A percentile compares a stretch with the other conserved stretches of the same genome.
phyloP scores from a whole-genome alignment of 2,888 invertebrate species.

The Tupiocoris notatus region DNA sequence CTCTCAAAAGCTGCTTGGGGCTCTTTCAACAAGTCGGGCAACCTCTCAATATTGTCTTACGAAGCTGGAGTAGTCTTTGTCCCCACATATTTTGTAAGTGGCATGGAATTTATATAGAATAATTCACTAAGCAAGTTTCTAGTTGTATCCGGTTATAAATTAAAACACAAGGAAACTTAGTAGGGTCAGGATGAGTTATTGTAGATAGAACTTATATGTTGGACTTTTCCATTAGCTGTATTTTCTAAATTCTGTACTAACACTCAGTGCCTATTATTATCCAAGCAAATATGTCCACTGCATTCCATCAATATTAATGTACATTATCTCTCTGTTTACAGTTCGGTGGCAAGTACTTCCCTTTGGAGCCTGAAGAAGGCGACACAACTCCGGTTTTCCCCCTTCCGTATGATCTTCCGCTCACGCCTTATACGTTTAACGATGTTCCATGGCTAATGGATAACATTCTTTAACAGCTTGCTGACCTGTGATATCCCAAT shows the following conservation, averaged over 20 bases:
- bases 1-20: conserved; percentile 99
- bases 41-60: conserved; percentile 72
- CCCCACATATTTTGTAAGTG: conserved; percentile 77
- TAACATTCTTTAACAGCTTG: conserved; percentile 39
- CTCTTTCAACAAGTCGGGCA: conserved; percentile 61
- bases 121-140: too few relatives aligned
- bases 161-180: too few relatives aligned
- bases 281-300: too few relatives aligned
- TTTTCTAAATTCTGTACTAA: neutral
- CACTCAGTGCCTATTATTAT: too few relatives aligned
- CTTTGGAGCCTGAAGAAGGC: conserved; percentile 54
- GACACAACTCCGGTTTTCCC: conserved; percentile 56
- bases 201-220: too few relatives aligned
- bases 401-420: conserved; percentile 80
- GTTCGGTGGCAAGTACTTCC: conserved; percentile 64
- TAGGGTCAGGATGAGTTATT: too few relatives aligned
- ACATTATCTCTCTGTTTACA: too few relatives aligned
- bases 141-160: too few relatives aligned
- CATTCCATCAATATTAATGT: too few relatives aligned
- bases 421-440: conserved; percentile 65
- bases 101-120: neutral
- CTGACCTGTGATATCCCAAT: too few relatives aligned
- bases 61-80: conserved; percentile 89
- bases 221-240: too few relatives aligned
- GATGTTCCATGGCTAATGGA: conserved; percentile 67